These are phyloP conservation scores for Lerista edwardsae DNA, from an alignment of 2,797 vertebrate genomes.

Conservation along the genomic window DNA sequence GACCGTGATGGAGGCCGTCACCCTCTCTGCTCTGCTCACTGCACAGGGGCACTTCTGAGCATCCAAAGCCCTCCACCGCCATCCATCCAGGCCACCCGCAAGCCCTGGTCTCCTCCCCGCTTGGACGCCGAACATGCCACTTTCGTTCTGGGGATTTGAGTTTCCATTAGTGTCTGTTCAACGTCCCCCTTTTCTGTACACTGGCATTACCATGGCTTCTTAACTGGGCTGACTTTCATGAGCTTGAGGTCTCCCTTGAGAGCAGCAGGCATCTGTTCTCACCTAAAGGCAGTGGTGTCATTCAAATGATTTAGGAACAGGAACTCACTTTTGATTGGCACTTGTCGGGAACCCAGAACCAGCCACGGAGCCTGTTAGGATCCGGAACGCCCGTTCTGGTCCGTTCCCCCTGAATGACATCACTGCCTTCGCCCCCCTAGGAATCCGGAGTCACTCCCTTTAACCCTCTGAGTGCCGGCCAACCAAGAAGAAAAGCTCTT, in stretches of 20 bases:
- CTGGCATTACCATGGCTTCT: slow-evolving; percentile 69
- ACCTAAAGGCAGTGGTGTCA: no score
- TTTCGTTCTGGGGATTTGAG: slow-evolving; percentile 71
- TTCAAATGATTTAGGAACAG: no score
- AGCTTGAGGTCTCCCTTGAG: slow-evolving; percentile 62
- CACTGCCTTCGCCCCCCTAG: no score
- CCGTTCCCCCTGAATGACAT: no score
- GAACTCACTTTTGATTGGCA: no score
- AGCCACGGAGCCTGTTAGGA: no score
- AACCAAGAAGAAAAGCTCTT: no score
- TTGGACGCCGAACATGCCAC: not conserved
- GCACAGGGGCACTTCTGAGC: not conserved
- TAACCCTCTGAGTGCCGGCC: no score
- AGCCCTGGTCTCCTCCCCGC: not conserved
- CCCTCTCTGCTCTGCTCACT: not conserved
- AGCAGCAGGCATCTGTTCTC: slow-evolving; percentile 66
- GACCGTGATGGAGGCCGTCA: not conserved
- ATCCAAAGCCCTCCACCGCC: slow-evolving; percentile 15
- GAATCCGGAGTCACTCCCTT: no score
- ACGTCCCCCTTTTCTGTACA: slow-evolving; percentile 65
- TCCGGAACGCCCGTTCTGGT: no score
- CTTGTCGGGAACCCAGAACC: no score
- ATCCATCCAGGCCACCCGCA: not conserved
- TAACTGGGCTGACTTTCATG: slow-evolving; percentile 66
- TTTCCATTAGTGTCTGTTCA: slow-evolving; percentile 68